Evolutionary conservation across 2,797 vertebrate genomes (phyloP).

Genomic region (Lutjanus argentimaculatus): DNA sequence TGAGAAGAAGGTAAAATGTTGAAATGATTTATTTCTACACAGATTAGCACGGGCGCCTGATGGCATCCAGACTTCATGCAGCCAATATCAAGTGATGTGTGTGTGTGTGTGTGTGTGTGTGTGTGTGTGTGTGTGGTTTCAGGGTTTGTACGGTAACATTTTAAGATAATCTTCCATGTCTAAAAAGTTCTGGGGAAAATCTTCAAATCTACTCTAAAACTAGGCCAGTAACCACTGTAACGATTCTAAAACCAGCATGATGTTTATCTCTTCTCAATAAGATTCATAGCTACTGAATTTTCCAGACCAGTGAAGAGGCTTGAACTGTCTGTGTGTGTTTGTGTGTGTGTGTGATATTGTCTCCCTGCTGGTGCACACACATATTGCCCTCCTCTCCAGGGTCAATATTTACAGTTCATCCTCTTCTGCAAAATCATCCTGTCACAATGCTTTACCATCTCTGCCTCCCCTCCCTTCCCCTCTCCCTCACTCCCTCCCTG

Average conservation of each 20-base stretch:
- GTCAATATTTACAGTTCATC: conserved; percentile 83
- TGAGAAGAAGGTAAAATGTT: background rate
- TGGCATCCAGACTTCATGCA: background rate
- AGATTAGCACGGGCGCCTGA: background rate
- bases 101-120: background rate
- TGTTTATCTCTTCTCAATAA: conserved; percentile 32
- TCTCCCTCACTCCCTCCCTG: background rate
- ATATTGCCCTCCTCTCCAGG: conserved; percentile 59
- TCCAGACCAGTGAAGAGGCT: conserved; percentile 40
- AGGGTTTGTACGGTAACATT: background rate
- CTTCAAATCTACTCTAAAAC: background rate
- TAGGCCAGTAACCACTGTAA: background rate
- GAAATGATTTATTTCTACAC: background rate
- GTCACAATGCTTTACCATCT: conserved; percentile 67
- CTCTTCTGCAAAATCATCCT: conserved; percentile 69
- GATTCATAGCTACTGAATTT: conserved; percentile 36
- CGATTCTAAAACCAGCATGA: conserved; percentile 23
- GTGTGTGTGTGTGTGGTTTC: background rate
- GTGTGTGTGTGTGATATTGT: conserved; percentile 33
- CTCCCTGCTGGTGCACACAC: conserved; percentile 52
- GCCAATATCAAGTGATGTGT: no score
- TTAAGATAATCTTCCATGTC: background rate
- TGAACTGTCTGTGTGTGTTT: conserved; percentile 20
- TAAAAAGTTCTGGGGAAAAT: background rate
- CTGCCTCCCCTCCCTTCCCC: background rate